Base-by-base conservation (phyloP, 1,140 invertebrate species). In the Bombus polaris region DNA sequence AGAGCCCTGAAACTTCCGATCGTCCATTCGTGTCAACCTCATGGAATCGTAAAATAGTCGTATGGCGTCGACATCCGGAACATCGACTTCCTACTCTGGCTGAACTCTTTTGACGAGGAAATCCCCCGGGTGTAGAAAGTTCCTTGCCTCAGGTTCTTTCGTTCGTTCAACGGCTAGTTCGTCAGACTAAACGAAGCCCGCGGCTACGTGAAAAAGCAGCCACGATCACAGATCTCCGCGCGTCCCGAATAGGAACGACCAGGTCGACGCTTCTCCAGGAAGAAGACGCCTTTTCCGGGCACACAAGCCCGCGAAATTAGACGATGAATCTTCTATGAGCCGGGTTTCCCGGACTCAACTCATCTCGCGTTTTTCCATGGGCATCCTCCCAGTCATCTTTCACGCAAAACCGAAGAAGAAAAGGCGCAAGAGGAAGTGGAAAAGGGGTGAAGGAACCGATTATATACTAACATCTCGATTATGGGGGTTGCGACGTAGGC, bases 311-410 rank as follows among this genome's bases (percentile, higher is more conserved):
- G 78, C 85, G 89, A 93, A 93, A 93, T 93, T 91, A 93, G 88
- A 87, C 78, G 87, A 92, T 92, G 92, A 92, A 93, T 93, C 85
- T 93, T 93, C 86, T 84, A 93, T 92, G 92, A 93, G 88, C 74
- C 73, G 75, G 47, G 74, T 80, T 88, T 87, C 75, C 88, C 62
- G 42, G 15, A 73, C 32, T 65, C 18, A 66, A 47, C 57, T 25
- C 47, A 57, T 32, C 59, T 47, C 6, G 13, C 44, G 59, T 15
- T 32, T 22, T 42, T 44, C n/a, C 57, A n/a, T 47, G 18, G 47
- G 18, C 18, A 53, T 53, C 6, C 82, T 53, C 59, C 74, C 44
- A 9, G 70, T 44, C 74, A 73, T 71, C 83, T 78, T 73, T 86
- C 75, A 82, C 65, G 73, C n/a, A 8, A 44, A 73, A 84, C 68